These are phyloP conservation scores for Rotaria macrura DNA, from an alignment of 2,888 invertebrate species.

Conservation along the genomic window DNA sequence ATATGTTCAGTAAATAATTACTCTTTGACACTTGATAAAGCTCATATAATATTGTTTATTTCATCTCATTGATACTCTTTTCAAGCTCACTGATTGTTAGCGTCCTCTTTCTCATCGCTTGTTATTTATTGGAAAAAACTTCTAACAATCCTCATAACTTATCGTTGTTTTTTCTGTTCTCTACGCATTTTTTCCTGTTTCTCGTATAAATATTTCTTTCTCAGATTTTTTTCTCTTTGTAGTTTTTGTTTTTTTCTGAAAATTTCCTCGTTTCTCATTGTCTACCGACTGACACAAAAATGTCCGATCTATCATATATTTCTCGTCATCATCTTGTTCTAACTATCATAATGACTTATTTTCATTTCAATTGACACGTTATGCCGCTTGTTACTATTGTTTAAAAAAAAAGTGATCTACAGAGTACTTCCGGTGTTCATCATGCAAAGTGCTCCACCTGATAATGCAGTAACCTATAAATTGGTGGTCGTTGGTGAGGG, in stretches of 20 bases:
- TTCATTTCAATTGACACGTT: background rate
- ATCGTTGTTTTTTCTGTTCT: background rate
- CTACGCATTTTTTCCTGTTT: background rate
- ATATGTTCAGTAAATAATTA: background rate
- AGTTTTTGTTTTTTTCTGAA: background rate
- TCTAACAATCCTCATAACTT: background rate
- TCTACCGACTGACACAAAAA: background rate
- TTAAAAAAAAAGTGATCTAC: background rate
- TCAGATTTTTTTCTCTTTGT: background rate
- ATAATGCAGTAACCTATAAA: slow-evolving; percentile 60
- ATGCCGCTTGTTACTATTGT: background rate
- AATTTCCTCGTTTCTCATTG: background rate
- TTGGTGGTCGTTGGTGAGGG: slow-evolving; percentile 86
- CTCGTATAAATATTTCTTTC: background rate
- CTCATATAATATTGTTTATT: background rate
- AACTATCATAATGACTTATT: background rate
- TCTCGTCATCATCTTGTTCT: background rate
- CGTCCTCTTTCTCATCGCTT: background rate
- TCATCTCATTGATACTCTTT: background rate
- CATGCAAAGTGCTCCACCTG: slow-evolving; percentile 35
- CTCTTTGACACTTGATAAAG: background rate
- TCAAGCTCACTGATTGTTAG: background rate
- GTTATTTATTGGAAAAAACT: background rate
- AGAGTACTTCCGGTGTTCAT: background rate
- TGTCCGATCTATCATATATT: background rate